Conservation (phyloP, 2,888 invertebrate genomes). For the Lysandra coridon region DNA sequence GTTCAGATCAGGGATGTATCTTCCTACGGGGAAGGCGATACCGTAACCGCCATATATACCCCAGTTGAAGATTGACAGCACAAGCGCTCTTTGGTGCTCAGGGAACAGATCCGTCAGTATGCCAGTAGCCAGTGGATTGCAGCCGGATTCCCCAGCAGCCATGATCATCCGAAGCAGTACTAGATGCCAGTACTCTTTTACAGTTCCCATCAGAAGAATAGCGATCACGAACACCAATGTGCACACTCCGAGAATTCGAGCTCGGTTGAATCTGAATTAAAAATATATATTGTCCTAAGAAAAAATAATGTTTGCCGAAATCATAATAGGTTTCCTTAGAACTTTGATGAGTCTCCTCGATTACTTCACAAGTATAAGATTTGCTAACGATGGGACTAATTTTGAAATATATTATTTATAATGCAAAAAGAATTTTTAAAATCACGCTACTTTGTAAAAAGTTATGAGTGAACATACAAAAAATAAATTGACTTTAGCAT, state of each 20-base stretch:
- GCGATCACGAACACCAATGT: slow-evolving; percentile 90
- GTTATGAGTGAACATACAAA: background rate
- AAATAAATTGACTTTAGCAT: background rate
- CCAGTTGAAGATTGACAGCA: slow-evolving; percentile 97
- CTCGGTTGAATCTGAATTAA: slow-evolving; percentile 82
- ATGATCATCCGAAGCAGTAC: slow-evolving; percentile 91
- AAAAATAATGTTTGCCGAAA: background rate
- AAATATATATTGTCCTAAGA: background rate
- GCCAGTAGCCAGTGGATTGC: slow-evolving; percentile 92
- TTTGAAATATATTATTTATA: background rate
- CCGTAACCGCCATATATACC: slow-evolving; percentile 97
- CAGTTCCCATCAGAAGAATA: slow-evolving; percentile 91
- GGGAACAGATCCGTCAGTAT: slow-evolving; percentile 90
- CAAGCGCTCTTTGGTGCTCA: slow-evolving; percentile 90
- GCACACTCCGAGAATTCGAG: slow-evolving; percentile 87
- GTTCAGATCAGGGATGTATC: slow-evolving; percentile 88
- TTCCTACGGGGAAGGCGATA: slow-evolving; percentile 94
- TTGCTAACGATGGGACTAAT: background rate
- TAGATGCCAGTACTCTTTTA: slow-evolving; percentile 94
- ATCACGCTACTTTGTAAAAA: background rate
- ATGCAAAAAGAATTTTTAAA: background rate
- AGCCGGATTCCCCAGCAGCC: slow-evolving; percentile 93
- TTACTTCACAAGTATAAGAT: background rate
- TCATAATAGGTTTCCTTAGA: background rate
- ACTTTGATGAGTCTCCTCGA: background rate